Conservation (phyloP, 2,797 vertebrate species). For the Paguma larvata region DNA sequence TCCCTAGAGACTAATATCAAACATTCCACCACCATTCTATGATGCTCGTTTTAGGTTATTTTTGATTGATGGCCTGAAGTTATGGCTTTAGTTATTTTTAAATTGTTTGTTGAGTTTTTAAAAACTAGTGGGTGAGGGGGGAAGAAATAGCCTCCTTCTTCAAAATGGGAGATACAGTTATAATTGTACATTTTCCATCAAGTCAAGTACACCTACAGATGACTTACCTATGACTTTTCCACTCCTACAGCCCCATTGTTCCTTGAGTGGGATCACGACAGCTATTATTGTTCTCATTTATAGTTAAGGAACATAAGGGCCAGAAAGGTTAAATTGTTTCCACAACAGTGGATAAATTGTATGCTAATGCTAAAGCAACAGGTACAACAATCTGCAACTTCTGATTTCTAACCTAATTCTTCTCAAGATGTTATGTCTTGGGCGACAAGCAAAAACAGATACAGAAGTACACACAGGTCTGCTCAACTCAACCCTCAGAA, state of each 20-base stretch:
- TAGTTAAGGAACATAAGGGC: neutral
- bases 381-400: neutral
- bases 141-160: conserved; percentile 13
- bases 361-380: neutral
- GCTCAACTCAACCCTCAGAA: neutral
- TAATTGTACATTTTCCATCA: neutral
- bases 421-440: neutral
- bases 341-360: neutral
- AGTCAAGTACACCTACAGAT: neutral
- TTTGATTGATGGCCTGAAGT: conserved; percentile 79
- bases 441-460: neutral
- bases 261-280: neutral
- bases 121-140: neutral
- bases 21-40: conserved; percentile 83
- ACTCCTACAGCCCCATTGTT: neutral
- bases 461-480: neutral
- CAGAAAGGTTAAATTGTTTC: neutral
- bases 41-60: conserved; percentile 76
- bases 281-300: neutral
- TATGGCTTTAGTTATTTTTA: conserved; percentile 81
- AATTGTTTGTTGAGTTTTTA: conserved; percentile 71
- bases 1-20: conserved; percentile 87
- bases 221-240: neutral
- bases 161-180: conserved; percentile 46
- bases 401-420: neutral